Conservation (phyloP, 2,113 vertebrate species). For the Lates calcarifer region DNA sequence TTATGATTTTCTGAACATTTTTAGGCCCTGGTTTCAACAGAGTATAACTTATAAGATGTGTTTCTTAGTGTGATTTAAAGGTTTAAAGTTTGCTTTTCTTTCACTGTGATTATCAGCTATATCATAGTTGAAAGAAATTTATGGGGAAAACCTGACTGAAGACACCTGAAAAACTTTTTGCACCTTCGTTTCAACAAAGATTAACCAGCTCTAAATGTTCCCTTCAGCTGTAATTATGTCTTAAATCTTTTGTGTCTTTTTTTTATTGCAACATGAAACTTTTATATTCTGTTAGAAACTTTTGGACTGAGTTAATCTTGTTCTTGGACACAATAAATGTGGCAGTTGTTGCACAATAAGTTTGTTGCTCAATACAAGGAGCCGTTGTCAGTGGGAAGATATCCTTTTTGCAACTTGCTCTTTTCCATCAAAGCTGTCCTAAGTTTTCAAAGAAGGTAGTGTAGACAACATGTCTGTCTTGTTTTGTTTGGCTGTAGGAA, state of each 20-base stretch:
- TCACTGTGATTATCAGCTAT: background rate
- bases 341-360: conserved; percentile 61
- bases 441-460: conserved; percentile 50
- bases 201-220: conserved; percentile 12
- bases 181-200: conserved; percentile 3
- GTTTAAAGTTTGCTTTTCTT: background rate
- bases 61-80: conserved; percentile 9
- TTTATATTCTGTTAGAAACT: background rate
- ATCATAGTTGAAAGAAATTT: background rate
- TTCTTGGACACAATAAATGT: conserved; percentile 42
- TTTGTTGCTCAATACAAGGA: conserved; percentile 60
- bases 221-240: conserved; percentile 10
- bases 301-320: conserved; percentile 13
- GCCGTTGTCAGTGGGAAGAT: conserved; percentile 34
- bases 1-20: conserved; percentile 30
- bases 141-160: background rate
- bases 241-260: conserved; percentile 13
- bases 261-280: conserved; percentile 31
- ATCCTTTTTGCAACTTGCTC: conserved; percentile 42
- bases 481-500: conserved; percentile 71
- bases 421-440: conserved; percentile 64
- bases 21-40: conserved; percentile 17
- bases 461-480: conserved; percentile 64
- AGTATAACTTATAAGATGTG: conserved; percentile 22
- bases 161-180: conserved; percentile 1